Percentiles rank a stretch among this genome's conserved stretches.
These are phyloP conservation scores for Orchesellides sinensis DNA, from an alignment of 2,888 invertebrate species.

Conservation along the genomic window DNA sequence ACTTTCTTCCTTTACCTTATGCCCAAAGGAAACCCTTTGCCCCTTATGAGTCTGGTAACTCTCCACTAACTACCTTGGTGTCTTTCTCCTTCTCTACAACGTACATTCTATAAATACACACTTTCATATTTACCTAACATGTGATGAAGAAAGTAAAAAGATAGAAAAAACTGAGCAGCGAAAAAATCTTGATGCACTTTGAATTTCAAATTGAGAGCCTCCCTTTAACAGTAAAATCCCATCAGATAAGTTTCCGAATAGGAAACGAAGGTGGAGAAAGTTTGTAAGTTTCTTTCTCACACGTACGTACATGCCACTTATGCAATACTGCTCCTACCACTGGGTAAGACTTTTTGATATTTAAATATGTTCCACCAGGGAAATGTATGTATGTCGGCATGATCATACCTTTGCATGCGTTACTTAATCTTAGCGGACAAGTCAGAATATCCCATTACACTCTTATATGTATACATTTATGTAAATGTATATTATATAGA, in stretches of 20 bases:
- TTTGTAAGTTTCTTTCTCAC: constrained; percentile 17
- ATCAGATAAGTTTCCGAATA: constrained; percentile 64
- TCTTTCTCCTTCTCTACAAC: not conserved
- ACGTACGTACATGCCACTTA: not conserved
- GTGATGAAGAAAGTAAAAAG: constrained; percentile 6
- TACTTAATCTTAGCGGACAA: too few relatives aligned
- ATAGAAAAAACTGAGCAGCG: constrained; percentile 4
- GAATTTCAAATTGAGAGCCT: constrained; percentile 63
- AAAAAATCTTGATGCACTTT: constrained; percentile 63
- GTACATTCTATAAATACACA: not conserved
- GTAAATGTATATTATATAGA: not conserved
- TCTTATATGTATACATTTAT: not conserved
- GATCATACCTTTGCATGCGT: too few relatives aligned
- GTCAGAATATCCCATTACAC: too few relatives aligned
- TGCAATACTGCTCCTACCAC: not conserved
- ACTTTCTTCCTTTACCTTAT: constrained; percentile 9
- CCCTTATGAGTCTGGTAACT: not conserved
- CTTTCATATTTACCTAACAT: not conserved
- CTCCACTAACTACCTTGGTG: not conserved
- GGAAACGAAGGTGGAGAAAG: constrained; percentile 52
- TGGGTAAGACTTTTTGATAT: constrained; percentile 36
- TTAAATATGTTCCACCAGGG: constrained; percentile 63
- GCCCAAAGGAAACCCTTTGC: constrained; percentile 14
- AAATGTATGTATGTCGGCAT: constrained; percentile 31
- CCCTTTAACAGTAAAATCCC: constrained; percentile 58